Base-by-base conservation (phyloP, 2,113 vertebrate genomes). In the Oncorhynchus mykiss region DNA sequence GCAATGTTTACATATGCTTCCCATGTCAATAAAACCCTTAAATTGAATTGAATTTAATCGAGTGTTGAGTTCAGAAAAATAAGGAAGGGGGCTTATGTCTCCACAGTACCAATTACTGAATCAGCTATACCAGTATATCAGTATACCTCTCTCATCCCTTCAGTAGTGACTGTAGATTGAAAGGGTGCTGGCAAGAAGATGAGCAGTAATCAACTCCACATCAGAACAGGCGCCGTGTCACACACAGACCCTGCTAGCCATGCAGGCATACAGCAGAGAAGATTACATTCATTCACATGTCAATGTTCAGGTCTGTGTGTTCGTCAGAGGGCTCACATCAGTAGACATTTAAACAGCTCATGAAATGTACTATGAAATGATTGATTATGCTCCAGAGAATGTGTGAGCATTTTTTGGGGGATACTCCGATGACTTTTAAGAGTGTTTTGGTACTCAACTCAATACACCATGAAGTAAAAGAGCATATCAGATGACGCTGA, bases 151-250 rank as follows among this genome's bases (percentile, higher is more conserved):
- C 80, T 82, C 80, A 87, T 86, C 84, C 78, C 68, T 11, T 45
- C 39, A 85, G 84, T 79, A 71, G 83, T 85, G 88, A 76, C 14
- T 86, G 85, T 79, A 88, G 88, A 89, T 88, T 86, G 85, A 88
- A 84, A 88, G 85, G 66, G 74, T 70, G 76, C 81, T 86, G 88
- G 89, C 85, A 87, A 82, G 77, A 80, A 85, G 87, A 91, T 87
- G 90, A 89, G 87, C 83, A 77, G 82, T 84, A 90, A 92, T 91
- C 90, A 91, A 89, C 80, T 85, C 84, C 80, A 83, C 89, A 89
- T 91, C 90, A 83, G 76, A 84, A 80, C 84, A 77, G 78, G 86
- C 84, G 86, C 77, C 74, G 80, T 87, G 87, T 84, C 82, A 85
- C 84, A 79, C 77, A 80, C 75, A 72, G 25, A 81, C 81, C 76